A percentile compares a stretch with the other conserved stretches of the same genome.
These are phyloP conservation scores for Catotricha subobsoleta DNA, from an alignment of 2,888 invertebrate species.

Conservation along the genomic window DNA sequence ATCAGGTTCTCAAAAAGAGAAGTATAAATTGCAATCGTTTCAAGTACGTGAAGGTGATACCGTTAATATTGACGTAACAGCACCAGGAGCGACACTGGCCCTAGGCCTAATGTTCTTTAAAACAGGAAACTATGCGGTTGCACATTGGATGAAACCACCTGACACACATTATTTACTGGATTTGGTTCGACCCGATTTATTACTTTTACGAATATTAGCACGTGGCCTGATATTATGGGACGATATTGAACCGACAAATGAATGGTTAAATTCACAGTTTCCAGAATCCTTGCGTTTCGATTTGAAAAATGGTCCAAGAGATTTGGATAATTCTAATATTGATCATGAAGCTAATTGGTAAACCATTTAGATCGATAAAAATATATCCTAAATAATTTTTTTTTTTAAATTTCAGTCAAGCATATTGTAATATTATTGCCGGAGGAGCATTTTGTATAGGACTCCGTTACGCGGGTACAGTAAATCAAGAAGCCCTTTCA, in stretches of 20 bases:
- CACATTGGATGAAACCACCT: slow-evolving; percentile 80
- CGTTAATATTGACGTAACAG: slow-evolving; percentile 88
- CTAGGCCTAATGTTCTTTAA: slow-evolving; percentile 84
- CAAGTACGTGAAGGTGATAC: slow-evolving; percentile 79
- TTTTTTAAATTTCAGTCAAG: slow-evolving; percentile 47
- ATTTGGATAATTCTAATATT: slow-evolving; percentile 38
- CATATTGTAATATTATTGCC: slow-evolving; percentile 88
- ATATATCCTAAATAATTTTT: not conserved
- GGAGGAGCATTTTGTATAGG: slow-evolving; percentile 91
- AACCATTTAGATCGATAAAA: slow-evolving; percentile 18
- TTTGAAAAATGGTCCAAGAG: slow-evolving; percentile 56
- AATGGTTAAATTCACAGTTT: slow-evolving; percentile 73
- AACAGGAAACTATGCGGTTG: slow-evolving; percentile 66
- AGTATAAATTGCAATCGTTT: slow-evolving; percentile 70
- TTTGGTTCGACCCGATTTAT: slow-evolving; percentile 77
- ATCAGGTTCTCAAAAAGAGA: slow-evolving; percentile 70
- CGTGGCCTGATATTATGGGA: slow-evolving; percentile 74
- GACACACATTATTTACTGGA: slow-evolving; percentile 79
- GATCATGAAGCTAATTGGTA: slow-evolving; percentile 91
- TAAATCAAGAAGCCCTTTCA: slow-evolving; percentile 60
- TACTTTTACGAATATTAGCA: slow-evolving; percentile 63
- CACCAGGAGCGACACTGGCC: slow-evolving; percentile 88
- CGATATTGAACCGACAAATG: slow-evolving; percentile 55
- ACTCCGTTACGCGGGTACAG: slow-evolving; percentile 84
- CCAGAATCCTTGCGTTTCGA: slow-evolving; percentile 57